Evolutionary conservation across 2,797 vertebrate genomes (phyloP), one percentile per base, ranked within the genome.

Genomic region (Pachyuromys duprasi): DNA sequence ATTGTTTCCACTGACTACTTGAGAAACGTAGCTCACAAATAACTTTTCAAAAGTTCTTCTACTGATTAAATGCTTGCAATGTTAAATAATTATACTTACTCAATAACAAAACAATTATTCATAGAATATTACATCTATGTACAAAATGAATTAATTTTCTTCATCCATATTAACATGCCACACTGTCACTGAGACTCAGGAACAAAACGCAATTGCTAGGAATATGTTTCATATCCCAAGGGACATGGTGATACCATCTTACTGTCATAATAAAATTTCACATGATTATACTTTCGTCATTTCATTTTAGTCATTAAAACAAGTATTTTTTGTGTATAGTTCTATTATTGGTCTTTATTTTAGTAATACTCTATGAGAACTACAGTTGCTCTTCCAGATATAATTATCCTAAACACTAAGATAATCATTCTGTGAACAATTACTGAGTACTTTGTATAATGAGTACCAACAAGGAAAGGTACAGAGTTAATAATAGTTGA

Each of bases 401-500:
- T n/a, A 91, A 70, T 82, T 55, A 90, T 17, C 81, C 78, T 78
- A 90, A 94, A 65, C 3, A 93, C 31, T 12, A 76, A 80, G 75
- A 12, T 62, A 60, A 86, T 87, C 12, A 62, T 78, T 92, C 65
- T 84, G 8, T 69, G n/a, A 89, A 57, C 2, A 95, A 55, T 89
- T 93, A 70, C 33, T 79, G 11, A 86, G 13, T 20, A 62, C 31
- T 91, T 70, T 65, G 55, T 95, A 69, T 26, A 67, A n/a, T 60
- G 8, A 39, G 12, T 17, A 94, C 80, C 17, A 90, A 60, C 93
- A 49, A 87, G 62, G 31, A 95, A 94, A 91, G 83, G 7, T 31
- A 87, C 36, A 89, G 81, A 96, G 55, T 95, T 62, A 95, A 91
- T 95, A 90, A 55, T 24, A 65, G 28, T 14, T 62, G 6, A 90